Conservation (phyloP, 2,797 vertebrate genomes). For the Poeciliopsis presidionis region DNA sequence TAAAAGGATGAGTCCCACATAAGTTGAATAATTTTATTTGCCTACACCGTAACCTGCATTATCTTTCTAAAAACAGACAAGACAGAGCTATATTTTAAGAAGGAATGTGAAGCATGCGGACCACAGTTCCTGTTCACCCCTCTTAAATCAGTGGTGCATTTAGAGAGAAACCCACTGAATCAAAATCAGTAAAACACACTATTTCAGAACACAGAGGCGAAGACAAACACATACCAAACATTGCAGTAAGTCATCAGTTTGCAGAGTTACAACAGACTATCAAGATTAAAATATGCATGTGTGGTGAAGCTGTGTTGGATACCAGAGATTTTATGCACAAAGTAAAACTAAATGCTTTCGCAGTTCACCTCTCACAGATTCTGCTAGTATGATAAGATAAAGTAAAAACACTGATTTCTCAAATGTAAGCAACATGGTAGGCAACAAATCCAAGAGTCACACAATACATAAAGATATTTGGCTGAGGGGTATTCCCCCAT, state of each 20-base stretch:
- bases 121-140: slow-evolving; percentile 59
- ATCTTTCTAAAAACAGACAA: slow-evolving; percentile 26
- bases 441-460: slow-evolving; percentile 39
- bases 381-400: slow-evolving; percentile 16
- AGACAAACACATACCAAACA: slow-evolving; percentile 58
- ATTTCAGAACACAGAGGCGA: slow-evolving; percentile 46
- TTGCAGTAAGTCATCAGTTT: slow-evolving; percentile 67
- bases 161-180: slow-evolving; percentile 58
- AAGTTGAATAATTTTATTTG: slow-evolving; percentile 49
- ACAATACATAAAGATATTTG: slow-evolving; percentile 67
- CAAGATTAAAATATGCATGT: slow-evolving; percentile 41
- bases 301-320: slow-evolving; percentile 24
- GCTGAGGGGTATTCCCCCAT: slow-evolving; percentile 3
- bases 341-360: slow-evolving; percentile 6
- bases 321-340: slow-evolving; percentile 15
- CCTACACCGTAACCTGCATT: slow-evolving; percentile 40
- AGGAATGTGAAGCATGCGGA: slow-evolving; percentile 66
- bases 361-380: slow-evolving; percentile 22
- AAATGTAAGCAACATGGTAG: slow-evolving; percentile 20
- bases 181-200: slow-evolving; percentile 69
- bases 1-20: slow-evolving; percentile 34
- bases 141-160: slow-evolving; percentile 72
- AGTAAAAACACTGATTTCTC: slow-evolving; percentile 18
- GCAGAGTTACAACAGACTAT: slow-evolving; percentile 33
- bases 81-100: slow-evolving; percentile 52